Evolutionary conservation across 1,140 invertebrate species (phyloP).

Genomic region (Drosophila mojavensis): DNA sequence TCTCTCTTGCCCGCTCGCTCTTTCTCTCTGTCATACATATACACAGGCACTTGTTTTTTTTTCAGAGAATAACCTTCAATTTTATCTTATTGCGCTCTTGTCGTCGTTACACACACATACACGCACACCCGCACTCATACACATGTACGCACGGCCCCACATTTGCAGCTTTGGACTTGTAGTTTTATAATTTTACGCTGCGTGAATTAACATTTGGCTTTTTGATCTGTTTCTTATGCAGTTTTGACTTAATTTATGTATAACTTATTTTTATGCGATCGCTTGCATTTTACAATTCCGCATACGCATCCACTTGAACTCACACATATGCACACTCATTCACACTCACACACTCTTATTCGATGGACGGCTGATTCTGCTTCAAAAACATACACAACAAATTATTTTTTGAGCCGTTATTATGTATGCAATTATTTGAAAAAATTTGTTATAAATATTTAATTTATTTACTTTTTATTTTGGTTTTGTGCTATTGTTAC

Average conservation of each 20-base stretch:
- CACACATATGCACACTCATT: slow-evolving; percentile 8
- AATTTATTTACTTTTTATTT: slow-evolving; percentile 28
- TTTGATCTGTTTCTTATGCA: slow-evolving; percentile 44
- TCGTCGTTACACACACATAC: slow-evolving; percentile 34
- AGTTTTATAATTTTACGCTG: slow-evolving; percentile 45
- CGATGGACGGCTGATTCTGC: slow-evolving; percentile 21
- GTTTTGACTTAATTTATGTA: slow-evolving; percentile 39
- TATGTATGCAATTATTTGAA: slow-evolving; percentile 1
- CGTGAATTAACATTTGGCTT: slow-evolving; percentile 51
- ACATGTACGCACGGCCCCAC: slow-evolving; percentile 20
- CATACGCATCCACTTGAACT: slow-evolving; percentile 33
- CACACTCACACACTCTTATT: slow-evolving; percentile 10
- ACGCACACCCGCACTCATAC: slow-evolving; percentile 14
- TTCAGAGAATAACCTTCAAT: slow-evolving; percentile 79
- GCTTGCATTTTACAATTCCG: slow-evolving; percentile 33
- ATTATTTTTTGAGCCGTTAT: slow-evolving; percentile 5
- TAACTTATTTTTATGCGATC: slow-evolving; percentile 37
- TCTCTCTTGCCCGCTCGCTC: slow-evolving; percentile 5
- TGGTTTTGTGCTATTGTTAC: slow-evolving; percentile 25
- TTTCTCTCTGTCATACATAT: slow-evolving; percentile 9
- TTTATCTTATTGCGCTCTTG: slow-evolving; percentile 75
- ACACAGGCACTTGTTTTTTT: slow-evolving; percentile 73
- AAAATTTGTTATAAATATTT: slow-evolving; percentile 5
- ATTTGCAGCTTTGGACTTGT: slow-evolving; percentile 31
- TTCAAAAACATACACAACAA: slow-evolving; percentile 35